Conservation (phyloP, 1,140 invertebrate species). For the Tetramorium simillimum region DNA sequence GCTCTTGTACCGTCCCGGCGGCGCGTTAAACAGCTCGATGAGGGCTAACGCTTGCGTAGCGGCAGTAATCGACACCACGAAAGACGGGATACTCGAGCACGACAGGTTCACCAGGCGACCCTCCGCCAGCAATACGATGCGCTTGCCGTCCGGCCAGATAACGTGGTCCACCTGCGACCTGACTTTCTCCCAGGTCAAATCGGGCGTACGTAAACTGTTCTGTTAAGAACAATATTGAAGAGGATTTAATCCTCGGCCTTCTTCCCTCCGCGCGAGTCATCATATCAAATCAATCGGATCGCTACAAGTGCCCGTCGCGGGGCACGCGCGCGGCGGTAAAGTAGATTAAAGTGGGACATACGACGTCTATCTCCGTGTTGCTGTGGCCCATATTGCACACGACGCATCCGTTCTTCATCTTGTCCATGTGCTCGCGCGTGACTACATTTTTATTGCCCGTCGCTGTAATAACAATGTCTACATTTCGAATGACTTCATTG, state of each 20-base stretch:
- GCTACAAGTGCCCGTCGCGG: background rate
- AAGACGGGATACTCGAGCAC: constrained; percentile 98
- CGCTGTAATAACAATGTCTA: constrained; percentile 98
- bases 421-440: constrained; percentile 97
- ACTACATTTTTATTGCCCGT: constrained; percentile 99
- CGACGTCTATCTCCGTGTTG: constrained; percentile 99
- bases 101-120: constrained; percentile 98
- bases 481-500: constrained; percentile 96
- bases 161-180: constrained; percentile 98
- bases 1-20: constrained; percentile 95
- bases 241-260: constrained; percentile 66
- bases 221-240: constrained; percentile 83
- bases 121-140: constrained; percentile 96
- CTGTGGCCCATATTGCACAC: constrained; percentile 99
- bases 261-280: background rate
- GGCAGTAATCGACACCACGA: constrained; percentile 98
- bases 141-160: constrained; percentile 97
- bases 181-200: constrained; percentile 98
- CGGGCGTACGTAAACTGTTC: constrained; percentile 96
- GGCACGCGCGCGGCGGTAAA: background rate
- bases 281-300: constrained; percentile 3
- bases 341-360: constrained; percentile 84
- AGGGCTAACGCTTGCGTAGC: constrained; percentile 97
- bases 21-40: constrained; percentile 98
- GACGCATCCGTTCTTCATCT: constrained; percentile 98